Percentiles rank a stretch among this genome's conserved stretches.
phyloP scores from a whole-genome alignment of 1,140 invertebrate genomes.

The Drosophila guanche region DNA sequence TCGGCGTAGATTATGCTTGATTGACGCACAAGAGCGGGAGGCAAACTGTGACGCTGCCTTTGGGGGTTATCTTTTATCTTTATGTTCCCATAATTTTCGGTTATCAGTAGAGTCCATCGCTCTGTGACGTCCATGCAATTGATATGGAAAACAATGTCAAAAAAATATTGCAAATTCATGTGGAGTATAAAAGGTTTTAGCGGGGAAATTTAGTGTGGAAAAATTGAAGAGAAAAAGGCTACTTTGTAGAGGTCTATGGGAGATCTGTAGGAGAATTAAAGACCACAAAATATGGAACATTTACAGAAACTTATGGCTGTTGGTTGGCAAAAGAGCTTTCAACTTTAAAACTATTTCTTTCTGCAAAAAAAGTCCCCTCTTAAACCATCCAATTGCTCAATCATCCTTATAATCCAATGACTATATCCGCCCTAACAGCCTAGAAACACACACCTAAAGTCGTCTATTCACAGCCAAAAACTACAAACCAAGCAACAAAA shows the following conservation, averaged over 20 bases:
- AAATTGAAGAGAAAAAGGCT: not conserved
- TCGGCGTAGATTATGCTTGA: slow-evolving; percentile 61
- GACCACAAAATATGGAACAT: no score
- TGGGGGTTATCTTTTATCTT: slow-evolving; percentile 36
- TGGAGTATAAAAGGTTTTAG: not conserved
- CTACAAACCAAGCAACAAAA: slow-evolving; percentile 13
- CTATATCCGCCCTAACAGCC: no score
- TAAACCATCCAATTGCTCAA: no score
- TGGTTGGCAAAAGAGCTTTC: no score
- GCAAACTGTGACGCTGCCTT: slow-evolving; percentile 38
- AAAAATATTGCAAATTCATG: slow-evolving; percentile 18
- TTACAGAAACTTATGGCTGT: no score
- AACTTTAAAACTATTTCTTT: no score
- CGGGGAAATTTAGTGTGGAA: not conserved
- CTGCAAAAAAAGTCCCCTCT: no score
- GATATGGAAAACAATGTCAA: slow-evolving; percentile 5
- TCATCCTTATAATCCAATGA: no score
- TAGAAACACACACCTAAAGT: no score
- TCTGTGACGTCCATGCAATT: slow-evolving; percentile 34
- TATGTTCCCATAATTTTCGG: slow-evolving; percentile 18
- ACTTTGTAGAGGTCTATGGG: no score
- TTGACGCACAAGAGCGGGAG: slow-evolving; percentile 57
- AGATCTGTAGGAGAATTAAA: no score
- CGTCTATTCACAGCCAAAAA: not conserved
- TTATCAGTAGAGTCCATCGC: slow-evolving; percentile 1